Percentiles rank a stretch among this genome's conserved stretches.
phyloP scores from a whole-genome alignment of 2,113 vertebrate species.

The Pollachius pollachius region DNA sequence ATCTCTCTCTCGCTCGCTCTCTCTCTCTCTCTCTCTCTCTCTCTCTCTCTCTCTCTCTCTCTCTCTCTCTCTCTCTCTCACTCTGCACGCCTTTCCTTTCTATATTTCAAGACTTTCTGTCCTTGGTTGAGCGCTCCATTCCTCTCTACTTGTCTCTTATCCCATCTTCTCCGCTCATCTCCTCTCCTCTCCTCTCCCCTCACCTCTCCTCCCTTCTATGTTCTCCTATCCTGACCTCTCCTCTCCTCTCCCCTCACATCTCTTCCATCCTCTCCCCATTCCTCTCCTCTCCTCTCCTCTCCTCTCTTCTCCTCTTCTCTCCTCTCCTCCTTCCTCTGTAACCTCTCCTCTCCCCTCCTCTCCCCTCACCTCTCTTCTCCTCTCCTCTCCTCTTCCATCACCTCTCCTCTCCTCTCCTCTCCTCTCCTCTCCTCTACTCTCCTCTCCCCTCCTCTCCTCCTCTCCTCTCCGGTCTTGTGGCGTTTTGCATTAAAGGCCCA shows the following conservation, averaged over 20 bases:
- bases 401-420: background rate
- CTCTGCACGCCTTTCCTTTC: background rate
- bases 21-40: no score
- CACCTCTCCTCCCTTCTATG: background rate
- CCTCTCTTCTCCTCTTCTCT: background rate
- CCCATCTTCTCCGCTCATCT: background rate
- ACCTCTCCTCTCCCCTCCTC: background rate
- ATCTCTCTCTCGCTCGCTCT: conserved; percentile 24
- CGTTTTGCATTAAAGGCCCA: background rate
- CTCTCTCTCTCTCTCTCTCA: conserved; percentile 6
- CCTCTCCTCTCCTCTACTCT: background rate
- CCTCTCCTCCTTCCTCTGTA: background rate
- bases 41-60: no score
- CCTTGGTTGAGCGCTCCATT: background rate
- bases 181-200: background rate
- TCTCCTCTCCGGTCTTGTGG: background rate
- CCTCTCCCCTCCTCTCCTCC: background rate
- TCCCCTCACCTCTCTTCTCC: background rate
- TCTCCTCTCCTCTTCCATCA: no score
- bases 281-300: background rate
- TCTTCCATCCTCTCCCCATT: background rate
- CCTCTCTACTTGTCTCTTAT: background rate
- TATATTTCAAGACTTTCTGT: background rate
- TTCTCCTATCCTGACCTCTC: background rate
- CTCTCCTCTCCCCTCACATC: background rate